A percentile compares a stretch with the other conserved stretches of the same genome.
Evolutionary conservation across 2,888 invertebrate species (phyloP).

Genomic region (Drosophila peninsularis): DNA sequence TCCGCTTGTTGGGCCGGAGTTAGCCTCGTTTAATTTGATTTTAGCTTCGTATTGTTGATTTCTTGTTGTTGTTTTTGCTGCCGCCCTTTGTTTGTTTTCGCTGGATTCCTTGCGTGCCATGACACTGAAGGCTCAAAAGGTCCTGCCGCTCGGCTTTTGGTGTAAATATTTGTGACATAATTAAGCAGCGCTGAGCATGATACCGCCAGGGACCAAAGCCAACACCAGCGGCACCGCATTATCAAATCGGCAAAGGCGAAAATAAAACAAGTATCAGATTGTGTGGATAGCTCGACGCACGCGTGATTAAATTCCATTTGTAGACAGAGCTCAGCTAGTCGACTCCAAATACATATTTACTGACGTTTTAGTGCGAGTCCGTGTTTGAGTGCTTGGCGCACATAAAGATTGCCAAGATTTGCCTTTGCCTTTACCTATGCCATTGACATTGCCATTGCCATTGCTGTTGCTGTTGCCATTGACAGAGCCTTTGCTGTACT

Average conservation of each 20-base stretch:
- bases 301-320: conserved; percentile 80
- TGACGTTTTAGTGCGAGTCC: conserved; percentile 56
- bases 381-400: conserved; percentile 63
- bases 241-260: conserved; percentile 69
- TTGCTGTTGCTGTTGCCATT: background rate
- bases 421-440: background rate
- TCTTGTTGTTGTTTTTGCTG: conserved; percentile 17
- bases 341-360: conserved; percentile 28
- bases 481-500: conserved; percentile 13
- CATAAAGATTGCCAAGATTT: conserved; percentile 78
- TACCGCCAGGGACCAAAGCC: conserved; percentile 42
- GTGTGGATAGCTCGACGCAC: conserved; percentile 56
- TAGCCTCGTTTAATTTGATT: conserved; percentile 61
- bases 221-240: conserved; percentile 38
- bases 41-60: conserved; percentile 45
- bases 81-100: conserved; percentile 48
- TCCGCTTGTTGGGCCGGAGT: conserved; percentile 22
- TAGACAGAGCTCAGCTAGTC: conserved; percentile 51
- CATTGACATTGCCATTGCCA: conserved; percentile 2
- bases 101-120: conserved; percentile 71
- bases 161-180: conserved; percentile 81
- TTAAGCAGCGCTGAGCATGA: conserved; percentile 67
- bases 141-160: conserved; percentile 53
- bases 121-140: conserved; percentile 56
- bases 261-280: conserved; percentile 72